These are phyloP conservation scores for Phaetusa simplex DNA, from an alignment of 2,113 vertebrate genomes.

Conservation along the genomic window DNA sequence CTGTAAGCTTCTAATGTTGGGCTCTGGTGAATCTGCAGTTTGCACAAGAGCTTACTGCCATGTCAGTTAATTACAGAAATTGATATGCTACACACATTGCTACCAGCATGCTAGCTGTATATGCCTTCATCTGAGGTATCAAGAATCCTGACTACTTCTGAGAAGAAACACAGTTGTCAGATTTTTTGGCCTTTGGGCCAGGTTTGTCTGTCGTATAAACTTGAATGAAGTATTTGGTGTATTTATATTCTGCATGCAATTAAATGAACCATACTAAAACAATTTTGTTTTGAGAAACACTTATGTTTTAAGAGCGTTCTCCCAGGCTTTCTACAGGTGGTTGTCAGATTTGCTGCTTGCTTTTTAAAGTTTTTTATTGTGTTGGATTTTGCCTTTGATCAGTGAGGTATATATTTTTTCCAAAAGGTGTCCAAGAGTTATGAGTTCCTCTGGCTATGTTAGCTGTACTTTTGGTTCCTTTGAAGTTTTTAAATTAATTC, in stretches of 20 bases:
- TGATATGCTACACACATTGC: not conserved
- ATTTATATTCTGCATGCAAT: not conserved
- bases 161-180: not conserved
- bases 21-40: not conserved
- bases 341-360: not conserved
- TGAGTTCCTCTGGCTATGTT: not conserved
- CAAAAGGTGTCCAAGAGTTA: not conserved
- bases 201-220: not conserved
- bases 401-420: not conserved
- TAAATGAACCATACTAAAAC: not conserved
- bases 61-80: not conserved
- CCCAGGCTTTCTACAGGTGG: not conserved
- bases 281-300: not conserved
- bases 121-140: not conserved
- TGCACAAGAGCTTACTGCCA: not conserved
- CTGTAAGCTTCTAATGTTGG: not conserved
- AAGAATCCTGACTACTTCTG: not conserved
- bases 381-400: not conserved
- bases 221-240: not conserved
- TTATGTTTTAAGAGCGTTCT: not conserved
- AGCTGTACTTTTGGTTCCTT: not conserved
- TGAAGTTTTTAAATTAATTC: not conserved
- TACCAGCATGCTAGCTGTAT: not conserved
- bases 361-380: constrained; percentile 3
- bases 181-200: not conserved